These are phyloP conservation scores for Adineta ricciae DNA, from an alignment of 2,888 invertebrate species.

Conservation along the genomic window DNA sequence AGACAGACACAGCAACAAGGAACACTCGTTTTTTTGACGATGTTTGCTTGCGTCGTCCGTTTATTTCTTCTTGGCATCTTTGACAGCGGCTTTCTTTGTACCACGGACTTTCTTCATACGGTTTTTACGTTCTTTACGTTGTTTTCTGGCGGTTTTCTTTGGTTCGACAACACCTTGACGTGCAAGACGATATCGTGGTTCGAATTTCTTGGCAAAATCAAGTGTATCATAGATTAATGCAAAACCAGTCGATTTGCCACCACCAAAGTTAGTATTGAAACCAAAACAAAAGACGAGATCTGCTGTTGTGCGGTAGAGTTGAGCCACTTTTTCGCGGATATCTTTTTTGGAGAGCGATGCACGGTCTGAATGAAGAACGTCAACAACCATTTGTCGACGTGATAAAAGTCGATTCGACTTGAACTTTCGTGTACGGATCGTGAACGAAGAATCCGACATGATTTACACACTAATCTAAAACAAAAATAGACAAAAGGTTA, in stretches of 20 bases:
- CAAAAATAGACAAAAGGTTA: neutral
- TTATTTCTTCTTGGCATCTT: conserved; percentile 34
- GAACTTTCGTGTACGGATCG: conserved; percentile 92
- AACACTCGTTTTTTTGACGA: neutral
- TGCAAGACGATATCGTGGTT: conserved; percentile 87
- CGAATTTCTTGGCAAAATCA: conserved; percentile 96
- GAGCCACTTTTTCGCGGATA: conserved; percentile 86
- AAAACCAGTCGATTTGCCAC: conserved; percentile 94
- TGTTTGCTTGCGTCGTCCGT: neutral
- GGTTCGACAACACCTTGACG: conserved; percentile 86
- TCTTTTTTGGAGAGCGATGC: conserved; percentile 92
- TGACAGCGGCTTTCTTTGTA: conserved; percentile 53
- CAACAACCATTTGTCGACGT: conserved; percentile 96
- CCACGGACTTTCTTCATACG: conserved; percentile 99
- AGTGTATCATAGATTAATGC: conserved; percentile 91
- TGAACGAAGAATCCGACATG: conserved; percentile 59
- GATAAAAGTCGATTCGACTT: conserved; percentile 96
- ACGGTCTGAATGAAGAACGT: conserved; percentile 90
- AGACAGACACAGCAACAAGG: neutral
- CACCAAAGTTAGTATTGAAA: conserved; percentile 93
- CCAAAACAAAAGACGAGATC: conserved; percentile 94
- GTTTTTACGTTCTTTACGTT: conserved; percentile 98
- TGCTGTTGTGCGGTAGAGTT: conserved; percentile 92
- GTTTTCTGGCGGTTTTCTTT: conserved; percentile 80
- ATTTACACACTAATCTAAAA: conserved; percentile 2